phyloP scores from a whole-genome alignment of 2,888 invertebrate species.

The Mystacides longicornis region DNA sequence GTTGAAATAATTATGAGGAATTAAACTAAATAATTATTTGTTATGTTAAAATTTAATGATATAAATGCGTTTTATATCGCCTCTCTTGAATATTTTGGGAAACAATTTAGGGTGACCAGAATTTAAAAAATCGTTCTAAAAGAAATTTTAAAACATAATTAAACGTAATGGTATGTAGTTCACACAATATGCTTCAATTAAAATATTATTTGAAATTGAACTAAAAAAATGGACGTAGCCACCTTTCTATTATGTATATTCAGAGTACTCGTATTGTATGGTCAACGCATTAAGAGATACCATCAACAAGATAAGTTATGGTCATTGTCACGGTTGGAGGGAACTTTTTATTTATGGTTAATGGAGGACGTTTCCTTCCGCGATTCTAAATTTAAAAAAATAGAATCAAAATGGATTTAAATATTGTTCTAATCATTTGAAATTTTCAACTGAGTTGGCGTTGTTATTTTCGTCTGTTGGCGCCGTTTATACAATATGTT shows the following conservation, averaged over 20 bases:
- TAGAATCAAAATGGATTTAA: background rate
- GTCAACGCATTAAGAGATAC: conserved; percentile 5
- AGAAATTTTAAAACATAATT: no score
- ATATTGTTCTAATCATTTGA: background rate
- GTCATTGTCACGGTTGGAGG: conserved; percentile 13
- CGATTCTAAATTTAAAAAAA: conserved; percentile 2
- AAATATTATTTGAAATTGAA: no score
- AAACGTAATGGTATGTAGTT: no score
- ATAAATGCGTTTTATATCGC: background rate
- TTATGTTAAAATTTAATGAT: background rate
- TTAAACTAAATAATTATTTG: no score
- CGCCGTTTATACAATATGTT: no score
- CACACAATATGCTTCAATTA: no score
- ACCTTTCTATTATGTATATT: no score
- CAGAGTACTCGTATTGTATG: no score
- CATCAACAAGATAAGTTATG: conserved; percentile 11
- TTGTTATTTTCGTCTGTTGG: no score
- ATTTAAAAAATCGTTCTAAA: background rate
- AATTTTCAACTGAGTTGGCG: no score
- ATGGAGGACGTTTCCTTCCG: conserved; percentile 14
- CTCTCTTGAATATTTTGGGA: background rate
- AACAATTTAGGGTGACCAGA: background rate
- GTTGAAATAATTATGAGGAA: no score
- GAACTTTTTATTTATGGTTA: conserved; percentile 13
- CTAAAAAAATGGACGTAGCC: no score